Base-by-base conservation (phyloP, 92 coral and sea anemone species). In the Meandrina meandrites region DNA sequence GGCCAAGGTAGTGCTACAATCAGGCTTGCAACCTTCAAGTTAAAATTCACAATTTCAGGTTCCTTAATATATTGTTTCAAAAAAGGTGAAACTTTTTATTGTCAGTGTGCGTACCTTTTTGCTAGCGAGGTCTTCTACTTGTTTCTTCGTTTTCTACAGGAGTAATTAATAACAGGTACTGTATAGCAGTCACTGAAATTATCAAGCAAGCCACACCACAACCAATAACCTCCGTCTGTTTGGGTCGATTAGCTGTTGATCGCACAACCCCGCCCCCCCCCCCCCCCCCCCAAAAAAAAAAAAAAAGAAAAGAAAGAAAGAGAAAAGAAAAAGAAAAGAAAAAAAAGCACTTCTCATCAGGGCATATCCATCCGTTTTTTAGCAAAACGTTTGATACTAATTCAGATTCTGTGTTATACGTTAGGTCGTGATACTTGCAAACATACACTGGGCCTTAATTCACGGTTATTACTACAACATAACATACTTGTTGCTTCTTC, bases 401-500 rank as follows among this genome's bases (percentile, higher is more conserved):
- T 40, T 2, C 45, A 40, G 6, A 40, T 40, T 40, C 3, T 40
- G 45, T 40, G 6, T 40, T 40, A 40, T 6, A 40, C 45, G 45
- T 40, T 2, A 40, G 45, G 45, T 40, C 45, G 45, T 6, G 45
- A 40, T 40, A 40, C 45, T 40, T 40, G 45, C 45, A 40, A 40
- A 40, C 45, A 40, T 40, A 6, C 45, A 40, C 45, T 40, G 45
- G 45, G 3, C 45, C 6, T 40, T 40, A 48, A 48, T 60, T 21
- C 9, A 5, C 0, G 31, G 30, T 24, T 60, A 58, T 45, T 10
- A 60, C 68, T 22, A 57, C 64, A 22, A 24, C 0, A 60, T 27
- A 16, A 28, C 48, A 30, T 76, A 86, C 91, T 90, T 88, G 88
- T 7, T 82, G 86, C 15, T 83, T 83, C 48, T 35, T 86, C 7